These are phyloP conservation scores for Drosophila paranaensis DNA, from an alignment of 2,888 invertebrate species.

Conservation along the genomic window DNA sequence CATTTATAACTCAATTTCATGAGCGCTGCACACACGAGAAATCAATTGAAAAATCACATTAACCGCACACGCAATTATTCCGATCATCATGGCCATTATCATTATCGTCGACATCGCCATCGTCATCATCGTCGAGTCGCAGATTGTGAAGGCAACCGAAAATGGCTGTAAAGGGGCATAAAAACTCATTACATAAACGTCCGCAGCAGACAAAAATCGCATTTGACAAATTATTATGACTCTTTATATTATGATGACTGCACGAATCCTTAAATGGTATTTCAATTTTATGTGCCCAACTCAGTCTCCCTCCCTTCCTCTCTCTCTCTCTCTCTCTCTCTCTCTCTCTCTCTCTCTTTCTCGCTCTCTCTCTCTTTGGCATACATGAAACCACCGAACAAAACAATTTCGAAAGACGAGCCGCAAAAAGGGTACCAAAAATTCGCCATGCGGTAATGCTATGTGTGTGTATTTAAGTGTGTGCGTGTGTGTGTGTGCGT, in stretches of 20 bases:
- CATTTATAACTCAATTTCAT: slow-evolving; percentile 63
- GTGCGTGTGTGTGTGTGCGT: slow-evolving; percentile 35
- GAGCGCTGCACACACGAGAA: slow-evolving; percentile 48
- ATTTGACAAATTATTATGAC: slow-evolving; percentile 72
- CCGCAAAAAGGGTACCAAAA: slow-evolving; percentile 38
- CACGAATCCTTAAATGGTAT: slow-evolving; percentile 48
- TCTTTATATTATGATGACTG: slow-evolving; percentile 46
- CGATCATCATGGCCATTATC: slow-evolving; percentile 26
- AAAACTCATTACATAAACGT: slow-evolving; percentile 72
- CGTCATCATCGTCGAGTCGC: slow-evolving; percentile 18
- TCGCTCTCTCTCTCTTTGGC: slow-evolving; percentile 6
- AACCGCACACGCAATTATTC: slow-evolving; percentile 65
- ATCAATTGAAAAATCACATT: slow-evolving; percentile 71
- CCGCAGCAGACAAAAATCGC: slow-evolving; percentile 65
- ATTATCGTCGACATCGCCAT: neutral
- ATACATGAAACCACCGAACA: slow-evolving; percentile 38
- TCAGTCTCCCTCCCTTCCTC: neutral
- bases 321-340: neutral
- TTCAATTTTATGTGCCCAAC: slow-evolving; percentile 49
- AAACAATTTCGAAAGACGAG: slow-evolving; percentile 50
- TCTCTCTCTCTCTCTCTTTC: neutral
- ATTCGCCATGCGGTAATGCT: slow-evolving; percentile 31
- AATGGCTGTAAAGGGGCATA: slow-evolving; percentile 46
- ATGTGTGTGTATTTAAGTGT: slow-evolving; percentile 27
- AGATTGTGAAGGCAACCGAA: slow-evolving; percentile 40